Percentiles rank a stretch among this genome's conserved stretches.
Evolutionary conservation across 1,140 invertebrate species (phyloP).

Genomic region (Cepaea nemoralis): DNA sequence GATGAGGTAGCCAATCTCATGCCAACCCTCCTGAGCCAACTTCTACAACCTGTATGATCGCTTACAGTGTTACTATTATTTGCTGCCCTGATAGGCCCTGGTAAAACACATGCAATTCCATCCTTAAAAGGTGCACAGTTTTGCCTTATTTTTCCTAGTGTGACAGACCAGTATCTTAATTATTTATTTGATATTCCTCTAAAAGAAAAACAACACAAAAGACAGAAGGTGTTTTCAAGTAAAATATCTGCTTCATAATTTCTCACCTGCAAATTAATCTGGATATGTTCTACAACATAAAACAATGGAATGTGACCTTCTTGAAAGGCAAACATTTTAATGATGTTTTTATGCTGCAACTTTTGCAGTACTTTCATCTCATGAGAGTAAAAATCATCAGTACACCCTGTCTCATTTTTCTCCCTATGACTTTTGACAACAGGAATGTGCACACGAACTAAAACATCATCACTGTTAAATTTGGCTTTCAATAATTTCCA

Average conservation of each 20-base stretch:
- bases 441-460: background rate
- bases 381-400: background rate
- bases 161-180: too few species aligned
- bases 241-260: background rate
- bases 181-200: too few species aligned
- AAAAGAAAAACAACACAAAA: too few species aligned
- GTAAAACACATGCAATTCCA: too few species aligned
- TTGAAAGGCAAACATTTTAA: conserved; percentile 3
- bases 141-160: too few species aligned
- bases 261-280: background rate
- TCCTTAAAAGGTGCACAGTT: too few species aligned
- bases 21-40: too few species aligned
- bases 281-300: background rate
- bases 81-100: too few species aligned
- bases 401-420: background rate
- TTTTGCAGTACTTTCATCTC: background rate
- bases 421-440: background rate
- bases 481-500: background rate
- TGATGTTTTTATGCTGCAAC: background rate
- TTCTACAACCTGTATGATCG: too few species aligned
- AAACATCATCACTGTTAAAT: background rate
- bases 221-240: too few species aligned
- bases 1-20: too few species aligned
- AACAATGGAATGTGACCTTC: background rate
- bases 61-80: too few species aligned